These are phyloP conservation scores for Staurois parvus DNA, from an alignment of 2,797 vertebrate species.

Conservation along the genomic window DNA sequence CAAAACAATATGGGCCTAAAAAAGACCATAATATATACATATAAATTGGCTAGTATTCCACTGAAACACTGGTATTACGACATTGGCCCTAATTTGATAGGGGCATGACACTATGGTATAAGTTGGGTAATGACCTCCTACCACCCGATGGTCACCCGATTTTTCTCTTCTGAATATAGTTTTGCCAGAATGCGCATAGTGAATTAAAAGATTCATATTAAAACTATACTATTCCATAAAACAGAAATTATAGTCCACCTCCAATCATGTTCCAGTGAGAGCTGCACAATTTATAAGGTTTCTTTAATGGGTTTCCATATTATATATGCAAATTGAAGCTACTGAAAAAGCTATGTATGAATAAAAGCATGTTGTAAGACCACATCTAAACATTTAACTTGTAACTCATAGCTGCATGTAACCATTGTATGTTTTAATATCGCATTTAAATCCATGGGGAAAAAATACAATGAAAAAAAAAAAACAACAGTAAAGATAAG, in stretches of 20 bases:
- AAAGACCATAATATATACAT: too few relatives aligned
- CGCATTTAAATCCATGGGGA: not conserved
- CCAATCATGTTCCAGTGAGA: not conserved
- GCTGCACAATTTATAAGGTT: not conserved
- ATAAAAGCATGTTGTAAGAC: not conserved
- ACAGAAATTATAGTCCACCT: not conserved
- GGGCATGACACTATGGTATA: too few relatives aligned
- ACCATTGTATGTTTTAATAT: not conserved
- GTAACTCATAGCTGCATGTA: not conserved
- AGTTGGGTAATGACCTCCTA: too few relatives aligned
- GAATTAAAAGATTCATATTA: too few relatives aligned
- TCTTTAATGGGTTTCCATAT: not conserved
- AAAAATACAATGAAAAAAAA: not conserved
- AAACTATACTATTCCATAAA: not conserved
- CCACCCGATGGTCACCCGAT: too few relatives aligned
- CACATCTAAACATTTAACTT: not conserved
- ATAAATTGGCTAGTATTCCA: too few relatives aligned
- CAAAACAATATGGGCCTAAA: too few relatives aligned
- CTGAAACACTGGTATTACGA: too few relatives aligned
- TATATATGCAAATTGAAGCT: not conserved
- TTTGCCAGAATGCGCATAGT: too few relatives aligned
- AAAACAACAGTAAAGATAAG: conserved; percentile 21
- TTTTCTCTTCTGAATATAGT: too few relatives aligned
- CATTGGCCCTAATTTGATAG: too few relatives aligned
- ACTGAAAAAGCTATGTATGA: not conserved